Evolutionary conservation across 2,888 invertebrate species (phyloP).

Genomic region (Cataglyphis cursor): DNA sequence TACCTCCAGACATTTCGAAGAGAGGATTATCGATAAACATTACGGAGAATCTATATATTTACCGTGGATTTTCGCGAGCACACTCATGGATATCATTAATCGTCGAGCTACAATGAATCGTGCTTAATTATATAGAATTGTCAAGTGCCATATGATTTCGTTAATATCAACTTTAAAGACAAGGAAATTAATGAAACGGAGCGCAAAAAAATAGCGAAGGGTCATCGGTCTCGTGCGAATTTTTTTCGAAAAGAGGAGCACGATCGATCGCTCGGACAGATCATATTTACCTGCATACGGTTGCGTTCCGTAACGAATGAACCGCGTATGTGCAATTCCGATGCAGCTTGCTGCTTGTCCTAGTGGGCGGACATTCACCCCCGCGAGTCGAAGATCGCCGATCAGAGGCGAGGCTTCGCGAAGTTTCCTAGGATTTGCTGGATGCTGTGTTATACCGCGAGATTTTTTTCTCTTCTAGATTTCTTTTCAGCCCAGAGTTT

Average conservation of each 20-base stretch:
- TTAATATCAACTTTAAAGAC: not conserved
- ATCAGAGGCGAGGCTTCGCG: constrained; percentile 82
- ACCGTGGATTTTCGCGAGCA: no score
- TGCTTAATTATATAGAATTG: not conserved
- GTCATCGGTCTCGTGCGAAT: constrained; percentile 21
- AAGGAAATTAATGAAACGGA: not conserved
- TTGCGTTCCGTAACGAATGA: constrained; percentile 73
- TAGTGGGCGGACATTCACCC: constrained; percentile 86
- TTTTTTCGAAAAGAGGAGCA: not conserved
- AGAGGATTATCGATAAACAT: not conserved
- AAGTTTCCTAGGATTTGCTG: constrained; percentile 57
- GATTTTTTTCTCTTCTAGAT: constrained; percentile 52
- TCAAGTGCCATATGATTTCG: not conserved
- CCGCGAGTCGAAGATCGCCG: constrained; percentile 70
- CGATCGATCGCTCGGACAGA: constrained; percentile 66
- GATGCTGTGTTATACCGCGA: constrained; percentile 56
- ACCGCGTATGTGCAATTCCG: constrained; percentile 75
- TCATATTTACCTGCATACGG: constrained; percentile 72
- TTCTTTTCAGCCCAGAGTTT: constrained; percentile 45
- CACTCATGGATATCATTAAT: not conserved
- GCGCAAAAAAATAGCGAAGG: constrained; percentile 20
- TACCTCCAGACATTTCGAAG: not conserved
- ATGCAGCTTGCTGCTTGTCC: constrained; percentile 79
- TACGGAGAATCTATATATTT: not conserved
- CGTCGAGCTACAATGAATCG: not conserved